phyloP scores from a whole-genome alignment of 2,113 vertebrate species.

The Ailurus styani region DNA sequence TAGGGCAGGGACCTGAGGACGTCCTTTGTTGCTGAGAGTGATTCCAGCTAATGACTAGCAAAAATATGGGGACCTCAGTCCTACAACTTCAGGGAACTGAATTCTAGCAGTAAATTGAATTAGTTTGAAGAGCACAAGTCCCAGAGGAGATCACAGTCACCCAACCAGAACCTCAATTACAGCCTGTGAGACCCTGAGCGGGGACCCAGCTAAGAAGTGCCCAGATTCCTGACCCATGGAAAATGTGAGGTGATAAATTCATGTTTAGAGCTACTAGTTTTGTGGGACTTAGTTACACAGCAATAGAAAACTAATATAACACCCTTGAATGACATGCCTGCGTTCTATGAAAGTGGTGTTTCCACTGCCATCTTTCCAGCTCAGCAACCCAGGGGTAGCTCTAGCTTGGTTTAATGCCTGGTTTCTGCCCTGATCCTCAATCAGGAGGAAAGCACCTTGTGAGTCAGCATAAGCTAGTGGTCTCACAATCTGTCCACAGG shows the following conservation, averaged over 20 bases:
- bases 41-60: not conserved
- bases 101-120: not conserved
- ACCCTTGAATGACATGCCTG: not conserved
- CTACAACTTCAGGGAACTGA: not conserved
- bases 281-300: not conserved
- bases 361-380: not conserved
- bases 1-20: not conserved
- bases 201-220: no score
- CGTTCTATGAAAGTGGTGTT: not conserved
- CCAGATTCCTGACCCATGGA: not conserved
- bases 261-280: not conserved
- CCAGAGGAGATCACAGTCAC: not conserved
- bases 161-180: not conserved
- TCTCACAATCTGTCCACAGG: constrained; percentile 53
- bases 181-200: not conserved
- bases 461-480: constrained; percentile 53
- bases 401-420: constrained; percentile 10
- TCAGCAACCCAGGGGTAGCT: not conserved
- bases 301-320: not conserved
- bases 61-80: not conserved
- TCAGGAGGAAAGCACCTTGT: constrained; percentile 57
- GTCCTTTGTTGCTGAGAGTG: not conserved
- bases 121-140: not conserved
- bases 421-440: not conserved
- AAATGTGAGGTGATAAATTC: not conserved